These are phyloP conservation scores for Eutolmus rufibarbis DNA, from an alignment of 2,888 invertebrate genomes.

Conservation along the genomic window DNA sequence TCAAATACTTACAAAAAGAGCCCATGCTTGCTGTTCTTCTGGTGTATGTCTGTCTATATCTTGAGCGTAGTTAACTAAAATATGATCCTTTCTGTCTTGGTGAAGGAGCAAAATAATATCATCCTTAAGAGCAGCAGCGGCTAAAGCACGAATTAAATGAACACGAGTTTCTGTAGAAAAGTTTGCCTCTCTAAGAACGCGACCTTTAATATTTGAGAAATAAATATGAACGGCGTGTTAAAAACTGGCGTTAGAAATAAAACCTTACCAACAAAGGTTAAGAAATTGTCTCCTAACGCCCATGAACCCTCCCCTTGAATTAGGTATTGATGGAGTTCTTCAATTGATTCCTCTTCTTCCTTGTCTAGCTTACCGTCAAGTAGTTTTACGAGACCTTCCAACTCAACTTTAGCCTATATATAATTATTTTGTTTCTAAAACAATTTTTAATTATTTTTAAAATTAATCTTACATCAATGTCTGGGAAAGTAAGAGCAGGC, in stretches of 20 bases:
- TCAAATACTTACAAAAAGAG: constrained; percentile 74
- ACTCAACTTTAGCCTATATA: constrained; percentile 73
- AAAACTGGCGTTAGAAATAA: background rate
- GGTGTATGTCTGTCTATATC: constrained; percentile 77
- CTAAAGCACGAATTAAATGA: constrained; percentile 74
- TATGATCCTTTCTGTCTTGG: constrained; percentile 87
- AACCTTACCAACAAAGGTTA: constrained; percentile 71
- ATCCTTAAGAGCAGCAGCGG: constrained; percentile 82
- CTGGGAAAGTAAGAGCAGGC: constrained; percentile 81
- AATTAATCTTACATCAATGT: constrained; percentile 71
- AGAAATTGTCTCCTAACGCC: constrained; percentile 89
- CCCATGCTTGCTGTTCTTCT: constrained; percentile 80
- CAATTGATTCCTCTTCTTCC: constrained; percentile 77
- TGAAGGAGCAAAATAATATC: constrained; percentile 89
- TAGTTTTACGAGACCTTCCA: constrained; percentile 73
- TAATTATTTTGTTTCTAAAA: background rate
- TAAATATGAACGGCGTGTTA: background rate
- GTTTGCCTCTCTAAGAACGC: constrained; percentile 69
- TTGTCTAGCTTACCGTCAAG: constrained; percentile 76
- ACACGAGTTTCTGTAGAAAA: constrained; percentile 70
- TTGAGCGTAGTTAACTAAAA: constrained; percentile 86
- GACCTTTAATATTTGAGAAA: constrained; percentile 55
- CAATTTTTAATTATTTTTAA: background rate
- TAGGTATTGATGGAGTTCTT: constrained; percentile 87
- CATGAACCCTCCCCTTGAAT: constrained; percentile 90